Base-by-base conservation (phyloP, 1,140 invertebrate genomes). In the Hydropsyche tenuis region DNA sequence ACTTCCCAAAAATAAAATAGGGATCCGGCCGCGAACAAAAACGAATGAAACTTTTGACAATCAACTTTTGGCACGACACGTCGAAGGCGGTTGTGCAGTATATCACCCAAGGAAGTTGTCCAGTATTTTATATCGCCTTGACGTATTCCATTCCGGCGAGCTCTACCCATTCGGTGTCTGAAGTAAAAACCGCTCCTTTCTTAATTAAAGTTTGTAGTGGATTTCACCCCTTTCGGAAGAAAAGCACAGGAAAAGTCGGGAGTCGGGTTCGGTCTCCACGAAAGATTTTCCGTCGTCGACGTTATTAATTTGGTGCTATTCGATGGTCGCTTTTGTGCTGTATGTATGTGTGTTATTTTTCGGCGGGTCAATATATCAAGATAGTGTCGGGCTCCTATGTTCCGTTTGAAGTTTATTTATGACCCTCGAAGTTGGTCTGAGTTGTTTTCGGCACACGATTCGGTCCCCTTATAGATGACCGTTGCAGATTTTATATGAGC, bases 91-190 rank as follows among this genome's bases (percentile, higher is more conserved):
- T 51, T 73, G 23, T 20, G 43, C 37, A 23, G 69, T 75, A 75
- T 75, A 72, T 75, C 53, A 72, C 60, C 9, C 30, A 4, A 9
- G 45, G 69, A 75, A 75, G 14, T 72, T 75, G 60, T 45, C 46
- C 37, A 48, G 43, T 75, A 72, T 75, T 75, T 75, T 72, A 75
- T 75, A 68, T 75, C 64, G 43, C 51, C 22, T 51, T 68, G 74
- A 73, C 64, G 63, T 56, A 64, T 42, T 37, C 69, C 62, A 73
- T 76, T 73, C 71, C 73, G 73, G 63, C 62, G 66, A 51, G 70
- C 43, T 69, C 69, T 51, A 60, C 73, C 73, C 73, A 53, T 75
- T 75, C 30, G 27, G 1, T 72, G 73, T 75, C 30, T n/a, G n/a
- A 7, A 27, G 30, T 9, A 37, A 37, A 37, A 37, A 37, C 30